A percentile compares a stretch with the other conserved stretches of the same genome.
Evolutionary conservation across 92 coral and sea anemone genomes (phyloP).

Genomic region (Heliopora coerulea): DNA sequence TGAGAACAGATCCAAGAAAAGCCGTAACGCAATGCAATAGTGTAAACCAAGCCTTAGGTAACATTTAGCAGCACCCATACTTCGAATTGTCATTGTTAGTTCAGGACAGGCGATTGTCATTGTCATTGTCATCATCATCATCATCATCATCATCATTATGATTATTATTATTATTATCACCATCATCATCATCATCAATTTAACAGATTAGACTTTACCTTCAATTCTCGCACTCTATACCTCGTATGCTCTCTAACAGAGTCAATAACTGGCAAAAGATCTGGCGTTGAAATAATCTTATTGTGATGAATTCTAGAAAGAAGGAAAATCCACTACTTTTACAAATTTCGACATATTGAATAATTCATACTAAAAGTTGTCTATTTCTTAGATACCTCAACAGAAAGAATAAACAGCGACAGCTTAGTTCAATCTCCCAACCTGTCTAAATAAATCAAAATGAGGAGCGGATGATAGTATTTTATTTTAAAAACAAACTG

Average conservation of each 20-base stretch:
- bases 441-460: slow-evolving; percentile 56
- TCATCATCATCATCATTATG: too few relatives aligned
- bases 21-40: too few relatives aligned
- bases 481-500: too few relatives aligned
- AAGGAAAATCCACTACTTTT: background rate
- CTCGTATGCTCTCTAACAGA: slow-evolving; percentile 70
- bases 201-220: slow-evolving; percentile 45
- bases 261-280: slow-evolving; percentile 66
- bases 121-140: background rate
- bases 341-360: background rate
- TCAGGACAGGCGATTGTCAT: too few relatives aligned
- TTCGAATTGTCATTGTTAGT: too few relatives aligned
- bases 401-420: slow-evolving; percentile 85
- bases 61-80: too few relatives aligned
- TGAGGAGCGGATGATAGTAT: too few relatives aligned
- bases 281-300: slow-evolving; percentile 63
- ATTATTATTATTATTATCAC: too few relatives aligned
- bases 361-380: background rate
- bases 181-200: background rate
- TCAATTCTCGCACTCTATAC: slow-evolving; percentile 59
- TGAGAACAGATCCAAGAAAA: too few relatives aligned
- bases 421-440: slow-evolving; percentile 84
- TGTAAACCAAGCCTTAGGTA: too few relatives aligned
- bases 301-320: slow-evolving; percentile 70
- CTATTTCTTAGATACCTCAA: slow-evolving; percentile 58